These are phyloP conservation scores for Lampris incognitus DNA, from an alignment of 2,113 vertebrate species.

Conservation along the genomic window DNA sequence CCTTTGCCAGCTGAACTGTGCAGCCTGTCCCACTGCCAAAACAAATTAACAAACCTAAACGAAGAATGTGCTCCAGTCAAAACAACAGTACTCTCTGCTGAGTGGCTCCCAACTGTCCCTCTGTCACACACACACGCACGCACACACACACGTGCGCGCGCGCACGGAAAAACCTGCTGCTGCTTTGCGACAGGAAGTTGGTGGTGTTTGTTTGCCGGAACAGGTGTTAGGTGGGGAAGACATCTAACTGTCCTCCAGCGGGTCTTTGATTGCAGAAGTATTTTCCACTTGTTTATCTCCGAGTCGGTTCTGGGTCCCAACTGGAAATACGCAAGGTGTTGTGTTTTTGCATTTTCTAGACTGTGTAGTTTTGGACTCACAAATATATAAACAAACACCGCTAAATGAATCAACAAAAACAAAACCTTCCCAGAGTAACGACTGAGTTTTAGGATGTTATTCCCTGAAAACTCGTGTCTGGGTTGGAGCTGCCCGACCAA, in stretches of 20 bases:
- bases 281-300: slow-evolving; percentile 42
- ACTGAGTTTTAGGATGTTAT: no score
- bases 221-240: slow-evolving; percentile 44
- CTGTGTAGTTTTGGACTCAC: background rate
- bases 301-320: slow-evolving; percentile 8
- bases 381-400: background rate
- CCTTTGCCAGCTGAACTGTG: slow-evolving; percentile 17
- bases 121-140: background rate
- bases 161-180: slow-evolving; percentile 13
- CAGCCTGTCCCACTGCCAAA: slow-evolving; percentile 35
- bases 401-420: background rate
- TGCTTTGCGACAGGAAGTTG: slow-evolving; percentile 29
- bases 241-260: slow-evolving; percentile 31
- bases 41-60: slow-evolving; percentile 50
- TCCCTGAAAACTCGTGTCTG: no score
- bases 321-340: slow-evolving; percentile 18
- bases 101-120: slow-evolving; percentile 33
- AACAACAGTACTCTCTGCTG: slow-evolving; percentile 43
- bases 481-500: no score
- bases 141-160: background rate
- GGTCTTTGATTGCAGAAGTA: slow-evolving; percentile 35
- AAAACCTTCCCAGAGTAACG: background rate
- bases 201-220: slow-evolving; percentile 39
- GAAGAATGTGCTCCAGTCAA: slow-evolving; percentile 32
- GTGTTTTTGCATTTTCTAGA: slow-evolving; percentile 2